Conservation (phyloP, 1,140 invertebrate genomes). For the Pinna nobilis region DNA sequence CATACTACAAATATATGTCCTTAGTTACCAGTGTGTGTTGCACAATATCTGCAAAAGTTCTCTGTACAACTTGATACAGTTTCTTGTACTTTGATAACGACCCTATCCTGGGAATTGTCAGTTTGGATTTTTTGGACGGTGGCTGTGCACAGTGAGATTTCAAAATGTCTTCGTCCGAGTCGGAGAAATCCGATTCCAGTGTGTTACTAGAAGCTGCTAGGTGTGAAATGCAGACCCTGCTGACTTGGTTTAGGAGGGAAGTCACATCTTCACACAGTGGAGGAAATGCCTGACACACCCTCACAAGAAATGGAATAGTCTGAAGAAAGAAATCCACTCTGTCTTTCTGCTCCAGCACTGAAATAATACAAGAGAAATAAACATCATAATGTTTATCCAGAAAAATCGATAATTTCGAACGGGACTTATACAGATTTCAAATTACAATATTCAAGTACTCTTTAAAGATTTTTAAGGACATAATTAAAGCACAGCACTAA, state of each 20-base stretch:
- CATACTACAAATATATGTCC: slow-evolving; percentile 47
- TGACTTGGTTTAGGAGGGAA: slow-evolving; percentile 88
- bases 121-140: slow-evolving; percentile 39
- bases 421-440: too few relatives aligned
- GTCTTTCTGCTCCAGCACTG: slow-evolving; percentile 86
- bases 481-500: too few relatives aligned
- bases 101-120: slow-evolving; percentile 6
- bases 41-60: slow-evolving; percentile 53
- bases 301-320: slow-evolving; percentile 87
- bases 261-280: slow-evolving; percentile 92
- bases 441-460: too few relatives aligned
- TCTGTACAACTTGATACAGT: slow-evolving; percentile 45
- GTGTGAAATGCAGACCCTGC: slow-evolving; percentile 89
- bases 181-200: slow-evolving; percentile 33
- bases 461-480: too few relatives aligned
- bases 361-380: slow-evolving; percentile 52
- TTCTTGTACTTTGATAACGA: slow-evolving; percentile 36
- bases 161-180: neutral
- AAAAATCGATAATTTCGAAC: too few relatives aligned
- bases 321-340: slow-evolving; percentile 88
- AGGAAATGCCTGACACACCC: slow-evolving; percentile 94
- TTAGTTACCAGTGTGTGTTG: slow-evolving; percentile 51
- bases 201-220: slow-evolving; percentile 57
- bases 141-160: slow-evolving; percentile 10
- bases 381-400: too few relatives aligned